Conservation (phyloP, 2,797 vertebrate genomes). For the Emydoidea blandingii region DNA sequence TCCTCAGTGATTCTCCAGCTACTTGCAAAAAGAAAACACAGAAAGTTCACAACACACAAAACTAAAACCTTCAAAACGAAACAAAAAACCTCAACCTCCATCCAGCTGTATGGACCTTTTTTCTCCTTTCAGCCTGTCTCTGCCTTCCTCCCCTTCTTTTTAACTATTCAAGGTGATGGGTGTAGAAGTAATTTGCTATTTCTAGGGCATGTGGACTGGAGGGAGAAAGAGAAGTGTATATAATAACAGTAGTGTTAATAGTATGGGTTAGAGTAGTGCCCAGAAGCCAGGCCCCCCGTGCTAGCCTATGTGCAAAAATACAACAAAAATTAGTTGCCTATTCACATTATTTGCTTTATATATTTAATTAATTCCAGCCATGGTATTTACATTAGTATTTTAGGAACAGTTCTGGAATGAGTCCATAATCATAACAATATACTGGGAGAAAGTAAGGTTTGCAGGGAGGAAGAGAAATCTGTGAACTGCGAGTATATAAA, state of each 20-base stretch:
- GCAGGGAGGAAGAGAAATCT: neutral
- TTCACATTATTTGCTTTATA: neutral
- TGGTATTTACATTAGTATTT: fast-evolving
- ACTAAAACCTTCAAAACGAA: neutral
- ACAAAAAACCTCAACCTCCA: neutral
- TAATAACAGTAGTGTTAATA: neutral
- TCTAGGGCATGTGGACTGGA: neutral
- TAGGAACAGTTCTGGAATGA: neutral
- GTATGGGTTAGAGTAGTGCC: fast-evolving
- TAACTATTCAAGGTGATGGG: neutral
- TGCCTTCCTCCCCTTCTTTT: neutral
- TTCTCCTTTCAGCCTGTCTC: neutral
- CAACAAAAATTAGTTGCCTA: neutral
- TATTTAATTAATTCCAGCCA: neutral
- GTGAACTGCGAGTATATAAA: neutral
- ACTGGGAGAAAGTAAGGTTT: neutral
- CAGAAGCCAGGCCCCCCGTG: fast-evolving
- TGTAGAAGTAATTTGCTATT: neutral
- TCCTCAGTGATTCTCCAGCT: neutral
- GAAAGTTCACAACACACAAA: neutral
- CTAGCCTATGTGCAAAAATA: neutral
- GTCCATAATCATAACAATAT: neutral
- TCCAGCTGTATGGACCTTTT: neutral
- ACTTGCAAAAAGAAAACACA: neutral
- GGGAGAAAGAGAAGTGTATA: neutral